Evolutionary conservation across 2,113 vertebrate genomes (phyloP), one percentile per base, ranked within the genome.

Genomic region (Vulpes lagopus): DNA sequence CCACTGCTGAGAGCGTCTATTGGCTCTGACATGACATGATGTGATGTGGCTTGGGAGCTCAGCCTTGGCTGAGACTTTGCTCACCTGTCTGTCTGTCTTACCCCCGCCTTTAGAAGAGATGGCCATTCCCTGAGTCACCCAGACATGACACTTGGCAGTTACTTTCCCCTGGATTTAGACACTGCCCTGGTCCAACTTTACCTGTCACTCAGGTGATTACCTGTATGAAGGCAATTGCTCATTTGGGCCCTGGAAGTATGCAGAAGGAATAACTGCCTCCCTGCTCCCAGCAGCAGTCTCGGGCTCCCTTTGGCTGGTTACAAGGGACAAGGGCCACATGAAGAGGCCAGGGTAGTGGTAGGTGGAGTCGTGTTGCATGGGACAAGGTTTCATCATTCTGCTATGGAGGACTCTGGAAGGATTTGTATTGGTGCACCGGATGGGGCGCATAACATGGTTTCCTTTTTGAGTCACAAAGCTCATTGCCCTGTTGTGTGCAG

Each of bases 1-100:
- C 43, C 25, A 17, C 20, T 3, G 1, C 22, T 27, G 57, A 9
- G 3, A 5, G 4, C 7, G 0, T 65, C 49, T 55, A 2, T 38
- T 5, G 10, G n/a, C 85, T 73, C 27, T 17, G 85, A 27, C 22
- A 0, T 19, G 5, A 60, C 22, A 0, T 19, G 5, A 60, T 60
- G 30, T 8, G 30, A 19, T 3, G 60, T 53, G 62, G 38, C 38
- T 2, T 60, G 49, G 57, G 30, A 76, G 59, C 65, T 9, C 8
- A 51, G n/a, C 20, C n/a, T 2, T 76, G 25, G 32, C 82, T 8
- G 4, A 86, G 49, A 23, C 11, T 43, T 32, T 11, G 17, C 71
- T 59, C 38, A 5, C 11, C 11, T 19, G 59, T 88, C 76, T 71
- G 43, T 38, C 62, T 30, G 15, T 67, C 79, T 69, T 4, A 25